Evolutionary conservation across 53 echinoderm and acorn worm species (phyloP).

Genomic region (Crossaster papposus): DNA sequence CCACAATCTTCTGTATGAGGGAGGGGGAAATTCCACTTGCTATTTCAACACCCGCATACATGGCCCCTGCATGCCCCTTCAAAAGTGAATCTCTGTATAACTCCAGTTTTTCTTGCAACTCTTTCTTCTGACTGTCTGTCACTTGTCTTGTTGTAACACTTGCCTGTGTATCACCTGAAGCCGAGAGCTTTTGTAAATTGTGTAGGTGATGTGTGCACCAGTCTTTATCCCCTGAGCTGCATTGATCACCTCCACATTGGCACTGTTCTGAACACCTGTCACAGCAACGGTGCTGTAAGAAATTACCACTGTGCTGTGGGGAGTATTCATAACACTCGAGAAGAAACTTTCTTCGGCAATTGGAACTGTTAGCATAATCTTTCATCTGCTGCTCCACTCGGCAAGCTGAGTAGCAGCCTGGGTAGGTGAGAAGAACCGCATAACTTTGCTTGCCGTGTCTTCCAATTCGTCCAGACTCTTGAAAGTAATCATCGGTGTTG

Average conservation of each 20-base stretch:
- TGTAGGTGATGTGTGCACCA: background rate
- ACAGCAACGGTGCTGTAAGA: background rate
- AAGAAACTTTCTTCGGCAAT: conserved; percentile 24
- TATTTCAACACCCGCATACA: too few species aligned
- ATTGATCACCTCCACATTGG: background rate
- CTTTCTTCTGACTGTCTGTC: too few species aligned
- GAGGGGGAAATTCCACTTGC: too few species aligned
- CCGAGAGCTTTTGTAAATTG: too few species aligned
- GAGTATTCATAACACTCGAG: conserved; percentile 7
- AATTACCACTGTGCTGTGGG: background rate
- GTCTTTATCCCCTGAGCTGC: background rate
- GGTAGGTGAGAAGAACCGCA: conserved; percentile 42
- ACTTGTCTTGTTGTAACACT: too few species aligned
- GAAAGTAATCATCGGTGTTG: conserved; percentile 60
- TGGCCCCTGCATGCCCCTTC: too few species aligned
- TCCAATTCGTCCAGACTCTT: conserved; percentile 65
- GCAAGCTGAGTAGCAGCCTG: conserved; percentile 18
- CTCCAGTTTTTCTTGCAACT: too few species aligned
- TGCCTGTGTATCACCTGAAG: too few species aligned
- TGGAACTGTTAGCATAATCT: background rate
- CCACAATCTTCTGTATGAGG: too few species aligned
- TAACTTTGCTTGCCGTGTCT: conserved; percentile 56
- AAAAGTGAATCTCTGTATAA: too few species aligned
- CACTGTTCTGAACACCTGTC: background rate
- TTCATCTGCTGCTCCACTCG: conserved; percentile 10